Conservation (phyloP, 2,113 vertebrate species). For the Gambusia holbrooki region DNA sequence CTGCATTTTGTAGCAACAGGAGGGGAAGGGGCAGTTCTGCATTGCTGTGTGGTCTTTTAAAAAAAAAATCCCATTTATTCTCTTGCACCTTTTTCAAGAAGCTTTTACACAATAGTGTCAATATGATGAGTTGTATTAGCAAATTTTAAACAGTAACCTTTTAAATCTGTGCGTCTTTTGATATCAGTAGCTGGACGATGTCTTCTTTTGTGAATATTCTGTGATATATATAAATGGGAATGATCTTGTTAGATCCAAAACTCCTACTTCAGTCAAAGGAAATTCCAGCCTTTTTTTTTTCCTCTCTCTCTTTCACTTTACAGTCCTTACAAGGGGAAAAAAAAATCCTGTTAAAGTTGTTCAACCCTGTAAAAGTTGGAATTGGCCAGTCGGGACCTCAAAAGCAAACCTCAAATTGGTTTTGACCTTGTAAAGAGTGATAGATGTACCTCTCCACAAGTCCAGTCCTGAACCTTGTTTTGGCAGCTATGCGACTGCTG, state of each 20-base stretch:
- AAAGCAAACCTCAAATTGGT: background rate
- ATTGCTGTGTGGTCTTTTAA: background rate
- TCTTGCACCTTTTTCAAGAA: background rate
- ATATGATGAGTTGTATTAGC: background rate
- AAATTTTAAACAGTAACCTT: background rate
- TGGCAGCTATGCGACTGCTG: slow-evolving; percentile 18
- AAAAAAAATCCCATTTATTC: background rate
- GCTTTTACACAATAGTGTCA: too few species aligned
- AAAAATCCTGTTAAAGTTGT: too few species aligned
- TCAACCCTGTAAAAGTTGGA: background rate
- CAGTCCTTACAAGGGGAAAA: background rate
- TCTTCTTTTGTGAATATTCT: background rate
- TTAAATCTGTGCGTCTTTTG: background rate
- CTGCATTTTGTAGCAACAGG: background rate
- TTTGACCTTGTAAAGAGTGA: background rate
- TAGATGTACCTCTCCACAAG: background rate
- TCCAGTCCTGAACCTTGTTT: slow-evolving; percentile 6
- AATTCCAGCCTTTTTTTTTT: background rate
- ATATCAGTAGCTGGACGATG: background rate
- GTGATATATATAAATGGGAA: background rate
- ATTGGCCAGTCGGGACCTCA: background rate
- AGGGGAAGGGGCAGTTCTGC: background rate
- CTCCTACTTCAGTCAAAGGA: background rate
- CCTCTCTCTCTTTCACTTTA: background rate
- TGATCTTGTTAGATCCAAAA: background rate